Evolutionary conservation across 2,113 vertebrate genomes (phyloP).

Genomic region (Tachysurus vachellii): DNA sequence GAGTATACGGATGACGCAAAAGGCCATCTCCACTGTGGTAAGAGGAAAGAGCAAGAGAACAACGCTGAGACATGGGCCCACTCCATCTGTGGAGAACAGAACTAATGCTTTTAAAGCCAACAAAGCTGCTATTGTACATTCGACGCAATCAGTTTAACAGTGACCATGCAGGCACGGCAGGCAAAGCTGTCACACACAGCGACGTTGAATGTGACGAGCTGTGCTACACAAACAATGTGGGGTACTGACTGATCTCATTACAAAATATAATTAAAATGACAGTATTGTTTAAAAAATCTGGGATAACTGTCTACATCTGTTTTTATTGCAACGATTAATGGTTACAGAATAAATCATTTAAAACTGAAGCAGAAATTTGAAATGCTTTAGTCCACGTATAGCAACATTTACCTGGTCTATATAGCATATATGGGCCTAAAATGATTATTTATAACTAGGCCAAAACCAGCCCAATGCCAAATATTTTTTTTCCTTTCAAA

Average conservation of each 20-base stretch:
- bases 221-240: neutral
- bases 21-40: neutral
- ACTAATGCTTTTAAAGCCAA: conserved; percentile 1
- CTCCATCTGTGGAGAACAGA: conserved; percentile 22
- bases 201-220: neutral
- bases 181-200: conserved; percentile 11
- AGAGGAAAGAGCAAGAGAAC: conserved; percentile 13
- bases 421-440: neutral
- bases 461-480: neutral
- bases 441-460: neutral
- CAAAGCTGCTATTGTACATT: conserved; percentile 34
- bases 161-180: neutral
- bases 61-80: conserved; percentile 27
- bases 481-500: neutral
- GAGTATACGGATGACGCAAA: conserved; percentile 36
- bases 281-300: neutral
- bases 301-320: neutral
- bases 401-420: neutral
- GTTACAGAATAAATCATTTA: neutral
- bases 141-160: neutral
- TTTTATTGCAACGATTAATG: neutral
- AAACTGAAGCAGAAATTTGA: neutral
- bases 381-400: neutral
- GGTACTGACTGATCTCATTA: neutral
- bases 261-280: neutral